A percentile compares a stretch with the other conserved stretches of the same genome.
Conservation (phyloP, 2,797 vertebrate species). For the Sternotherus odoratus region DNA sequence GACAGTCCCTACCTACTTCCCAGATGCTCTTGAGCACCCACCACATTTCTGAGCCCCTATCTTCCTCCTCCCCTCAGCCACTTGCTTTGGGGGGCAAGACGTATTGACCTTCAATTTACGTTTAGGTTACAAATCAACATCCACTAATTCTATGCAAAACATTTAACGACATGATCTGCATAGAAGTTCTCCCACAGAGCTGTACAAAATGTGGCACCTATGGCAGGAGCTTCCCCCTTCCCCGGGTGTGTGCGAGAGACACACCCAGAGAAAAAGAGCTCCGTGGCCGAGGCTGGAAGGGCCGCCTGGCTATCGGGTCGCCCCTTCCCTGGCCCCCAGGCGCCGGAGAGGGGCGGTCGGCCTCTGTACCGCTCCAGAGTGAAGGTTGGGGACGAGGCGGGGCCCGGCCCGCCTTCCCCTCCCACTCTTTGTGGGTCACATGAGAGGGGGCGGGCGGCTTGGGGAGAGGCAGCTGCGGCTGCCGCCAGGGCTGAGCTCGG, state of each 20-base stretch:
- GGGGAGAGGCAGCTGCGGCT: slow-evolving; percentile 20
- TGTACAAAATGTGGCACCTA: neutral
- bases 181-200: neutral
- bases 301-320: too few species aligned
- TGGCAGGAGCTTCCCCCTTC: too few species aligned
- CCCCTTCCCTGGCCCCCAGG: too few species aligned
- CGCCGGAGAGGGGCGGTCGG: accelerated
- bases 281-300: neutral
- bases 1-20: neutral
- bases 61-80: neutral
- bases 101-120: neutral
- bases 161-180: too few species aligned
- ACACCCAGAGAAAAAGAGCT: too few species aligned
- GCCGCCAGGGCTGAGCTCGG: neutral
- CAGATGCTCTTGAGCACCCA: neutral
- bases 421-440: slow-evolving; percentile 39
- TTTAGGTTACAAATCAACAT: neutral
- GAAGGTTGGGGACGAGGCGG: neutral
- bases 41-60: neutral
- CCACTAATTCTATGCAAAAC: too few species aligned
- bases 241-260: too few species aligned
- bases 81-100: neutral
- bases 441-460: slow-evolving; percentile 58
- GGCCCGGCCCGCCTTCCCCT: neutral
- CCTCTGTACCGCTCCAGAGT: neutral